Percentiles rank a stretch among this genome's conserved stretches.
Conservation (phyloP, 2,888 invertebrate genomes). For the Latrodectus elegans region DNA sequence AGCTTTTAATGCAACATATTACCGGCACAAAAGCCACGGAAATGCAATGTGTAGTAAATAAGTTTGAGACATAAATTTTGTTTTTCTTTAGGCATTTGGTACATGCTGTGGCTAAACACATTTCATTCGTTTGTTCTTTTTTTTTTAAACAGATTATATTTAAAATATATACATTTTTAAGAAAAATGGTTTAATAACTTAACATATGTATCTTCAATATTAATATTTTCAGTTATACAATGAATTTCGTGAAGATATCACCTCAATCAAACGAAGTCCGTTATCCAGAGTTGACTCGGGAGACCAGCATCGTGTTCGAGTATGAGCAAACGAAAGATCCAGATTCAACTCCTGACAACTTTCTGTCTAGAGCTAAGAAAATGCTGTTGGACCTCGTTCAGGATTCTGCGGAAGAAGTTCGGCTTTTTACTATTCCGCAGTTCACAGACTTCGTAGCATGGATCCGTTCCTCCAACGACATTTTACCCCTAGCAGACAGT, state of each 20-base stretch:
- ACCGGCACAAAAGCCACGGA: too few relatives aligned
- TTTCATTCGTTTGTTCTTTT: too few relatives aligned
- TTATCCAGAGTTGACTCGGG: background rate
- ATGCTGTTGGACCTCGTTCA: constrained; percentile 60
- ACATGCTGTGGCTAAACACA: too few relatives aligned
- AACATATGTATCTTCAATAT: too few relatives aligned
- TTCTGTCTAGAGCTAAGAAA: constrained; percentile 38
- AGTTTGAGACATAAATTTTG: too few relatives aligned
- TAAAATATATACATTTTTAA: too few relatives aligned
- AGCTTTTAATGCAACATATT: too few relatives aligned
- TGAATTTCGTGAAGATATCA: constrained; percentile 18
- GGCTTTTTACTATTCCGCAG: constrained; percentile 38
- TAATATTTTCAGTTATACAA: constrained; percentile 26
- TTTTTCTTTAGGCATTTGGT: too few relatives aligned
- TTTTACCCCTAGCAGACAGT: constrained; percentile 41
- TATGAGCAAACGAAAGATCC: constrained; percentile 48
- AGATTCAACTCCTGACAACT: constrained; percentile 19
- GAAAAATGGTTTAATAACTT: too few relatives aligned
- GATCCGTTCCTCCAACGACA: constrained; percentile 36
- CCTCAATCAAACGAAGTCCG: background rate
- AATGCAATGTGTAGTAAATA: too few relatives aligned
- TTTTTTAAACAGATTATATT: too few relatives aligned
- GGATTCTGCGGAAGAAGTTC: constrained; percentile 55
- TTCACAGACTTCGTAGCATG: constrained; percentile 64
- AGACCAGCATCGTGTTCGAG: constrained; percentile 62